Evolutionary conservation across 2,888 invertebrate species (phyloP), one percentile per base, ranked within the genome.

Genomic region (Ariolimax columbianus): DNA sequence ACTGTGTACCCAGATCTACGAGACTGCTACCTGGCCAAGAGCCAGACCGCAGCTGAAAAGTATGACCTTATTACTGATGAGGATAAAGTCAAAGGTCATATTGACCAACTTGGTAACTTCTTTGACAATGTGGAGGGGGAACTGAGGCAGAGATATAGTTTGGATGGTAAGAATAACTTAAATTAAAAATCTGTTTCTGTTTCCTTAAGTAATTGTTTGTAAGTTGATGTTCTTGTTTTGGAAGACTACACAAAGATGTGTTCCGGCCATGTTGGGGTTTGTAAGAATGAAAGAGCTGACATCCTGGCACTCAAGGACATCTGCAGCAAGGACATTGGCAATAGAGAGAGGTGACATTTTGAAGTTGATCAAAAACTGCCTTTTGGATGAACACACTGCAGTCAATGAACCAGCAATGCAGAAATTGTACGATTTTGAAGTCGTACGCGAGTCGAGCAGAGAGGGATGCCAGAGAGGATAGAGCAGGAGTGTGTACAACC

Each of bases 41-140:
- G 91, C 86, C 91, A 92, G 85, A 90, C 88, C 14, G 90, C 90
- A 26, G 92, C 92, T 33, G 90, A 91, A 77, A 91, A 91, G 78
- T 92, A 90, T 90, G 91, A 92, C 87, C 85, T 89, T n/a, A 90
- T 92, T 59, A 90, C 91, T 17, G 91, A 91, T 83, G 91, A 89
- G 78, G 89, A 89, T 19, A 89, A 90, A 81, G 91, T 92, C 1
- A 90, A 89, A 75, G 86, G 89, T 83, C 91, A 91, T 80, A 85
- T 92, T 26, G 89, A 91, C 19, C 90, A 90, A 59, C 88, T 92
- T 9, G 88, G 88, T n/a, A 63, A 82, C 17, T 82, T 91, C 66
- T 89, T 92, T 63, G 80, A 88, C 47, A 88, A 87, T 73, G 89
- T 92, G 33, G 92, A 92, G 88, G 72, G 77, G 3, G 85, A 85